These are phyloP conservation scores for Cygnus atratus DNA, from an alignment of 2,113 vertebrate species.

Conservation along the genomic window DNA sequence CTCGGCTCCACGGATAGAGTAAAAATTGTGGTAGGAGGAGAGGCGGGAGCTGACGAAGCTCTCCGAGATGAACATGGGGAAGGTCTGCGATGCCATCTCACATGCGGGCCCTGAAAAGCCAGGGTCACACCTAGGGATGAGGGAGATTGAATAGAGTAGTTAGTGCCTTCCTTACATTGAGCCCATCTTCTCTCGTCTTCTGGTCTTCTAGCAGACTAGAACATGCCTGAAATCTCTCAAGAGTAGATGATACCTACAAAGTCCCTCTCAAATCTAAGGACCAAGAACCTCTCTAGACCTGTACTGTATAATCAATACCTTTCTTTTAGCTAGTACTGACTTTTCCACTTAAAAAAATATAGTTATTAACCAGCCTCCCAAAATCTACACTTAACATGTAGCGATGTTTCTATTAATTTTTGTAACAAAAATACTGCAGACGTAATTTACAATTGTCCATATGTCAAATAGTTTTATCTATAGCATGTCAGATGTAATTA, in stretches of 20 bases:
- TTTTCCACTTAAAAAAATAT: fast-evolving
- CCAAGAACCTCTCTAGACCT: background rate
- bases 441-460: background rate
- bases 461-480: background rate
- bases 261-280: background rate
- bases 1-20: slow-evolving; percentile 94
- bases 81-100: slow-evolving; percentile 93
- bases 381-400: background rate
- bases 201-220: background rate
- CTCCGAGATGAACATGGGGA: slow-evolving; percentile 93
- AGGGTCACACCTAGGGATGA: slow-evolving; percentile 85
- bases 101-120: slow-evolving; percentile 96
- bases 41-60: slow-evolving; percentile 91
- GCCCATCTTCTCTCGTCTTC: background rate
- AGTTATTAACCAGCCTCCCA: background rate
- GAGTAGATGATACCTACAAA: background rate
- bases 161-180: background rate
- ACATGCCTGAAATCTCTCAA: fast-evolving
- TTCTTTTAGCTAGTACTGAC: background rate
- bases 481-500: background rate
- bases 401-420: background rate
- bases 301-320: fast-evolving
- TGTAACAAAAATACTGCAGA: background rate
- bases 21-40: slow-evolving; percentile 97
- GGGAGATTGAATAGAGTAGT: background rate